Evolutionary conservation across 2,113 vertebrate species (phyloP).

Genomic region (Xiphophorus hellerii): DNA sequence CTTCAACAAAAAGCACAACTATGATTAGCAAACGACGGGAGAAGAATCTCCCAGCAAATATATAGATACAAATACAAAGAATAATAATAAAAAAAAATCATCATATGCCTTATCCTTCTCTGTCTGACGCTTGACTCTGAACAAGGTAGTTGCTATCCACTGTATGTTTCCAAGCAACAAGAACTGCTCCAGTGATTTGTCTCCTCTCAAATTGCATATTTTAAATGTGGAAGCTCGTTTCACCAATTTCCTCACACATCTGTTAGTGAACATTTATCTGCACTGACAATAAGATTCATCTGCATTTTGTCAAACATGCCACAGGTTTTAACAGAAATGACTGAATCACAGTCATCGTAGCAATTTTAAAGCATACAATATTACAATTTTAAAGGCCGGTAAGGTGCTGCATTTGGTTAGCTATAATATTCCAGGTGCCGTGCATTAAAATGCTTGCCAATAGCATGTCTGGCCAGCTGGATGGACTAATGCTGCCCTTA

Average conservation of each 20-base stretch:
- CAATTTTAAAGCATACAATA: too few relatives aligned
- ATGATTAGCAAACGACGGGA: neutral
- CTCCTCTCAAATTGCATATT: constrained; percentile 7
- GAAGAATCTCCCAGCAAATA: neutral
- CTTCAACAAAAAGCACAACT: neutral
- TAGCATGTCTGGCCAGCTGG: neutral
- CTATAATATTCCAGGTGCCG: neutral
- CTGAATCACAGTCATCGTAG: neutral
- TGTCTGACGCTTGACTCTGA: constrained; percentile 39
- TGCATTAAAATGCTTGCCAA: neutral
- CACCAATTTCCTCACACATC: neutral
- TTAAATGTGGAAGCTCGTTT: neutral
- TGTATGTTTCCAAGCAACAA: constrained; percentile 39
- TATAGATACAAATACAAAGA: neutral
- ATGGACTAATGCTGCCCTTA: neutral
- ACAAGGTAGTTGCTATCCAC: constrained; percentile 51
- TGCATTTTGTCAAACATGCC: neutral
- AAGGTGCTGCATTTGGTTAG: neutral
- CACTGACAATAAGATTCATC: neutral
- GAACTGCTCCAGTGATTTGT: constrained; percentile 3
- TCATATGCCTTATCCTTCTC: neutral
- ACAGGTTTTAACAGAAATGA: neutral
- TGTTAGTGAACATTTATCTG: neutral
- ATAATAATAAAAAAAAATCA: neutral
- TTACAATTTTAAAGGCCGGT: neutral